Evolutionary conservation across 2,113 vertebrate species (phyloP).

Genomic region (Cyrtonyx montezumae): DNA sequence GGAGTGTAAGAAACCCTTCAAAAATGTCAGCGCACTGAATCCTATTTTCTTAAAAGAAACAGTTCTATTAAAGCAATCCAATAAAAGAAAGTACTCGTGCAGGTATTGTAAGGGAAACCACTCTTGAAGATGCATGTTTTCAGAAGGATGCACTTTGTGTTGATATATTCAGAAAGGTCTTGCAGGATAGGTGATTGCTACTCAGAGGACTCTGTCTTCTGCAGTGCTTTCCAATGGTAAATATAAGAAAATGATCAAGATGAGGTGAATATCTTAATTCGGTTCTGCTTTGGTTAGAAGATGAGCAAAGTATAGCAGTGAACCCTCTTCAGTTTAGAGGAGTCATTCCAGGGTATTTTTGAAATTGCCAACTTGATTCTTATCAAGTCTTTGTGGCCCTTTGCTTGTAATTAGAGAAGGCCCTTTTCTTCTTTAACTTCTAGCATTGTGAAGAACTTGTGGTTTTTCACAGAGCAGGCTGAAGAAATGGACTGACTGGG

Average conservation of each 20-base stretch:
- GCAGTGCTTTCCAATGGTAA: background rate
- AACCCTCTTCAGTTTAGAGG: background rate
- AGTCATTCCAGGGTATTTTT: background rate
- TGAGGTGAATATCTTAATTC: background rate
- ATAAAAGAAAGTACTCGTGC: background rate
- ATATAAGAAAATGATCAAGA: background rate
- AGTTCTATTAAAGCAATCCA: background rate
- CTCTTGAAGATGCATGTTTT: background rate
- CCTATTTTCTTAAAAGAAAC: background rate
- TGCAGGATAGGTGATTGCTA: background rate
- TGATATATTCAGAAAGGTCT: background rate
- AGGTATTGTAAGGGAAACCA: background rate
- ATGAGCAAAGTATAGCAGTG: fast-evolving
- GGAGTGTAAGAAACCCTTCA: background rate
- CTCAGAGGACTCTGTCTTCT: background rate
- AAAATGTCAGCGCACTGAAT: background rate
- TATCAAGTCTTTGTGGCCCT: background rate
- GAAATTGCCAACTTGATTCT: background rate
- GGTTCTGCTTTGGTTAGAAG: background rate
- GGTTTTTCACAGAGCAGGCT: conserved; percentile 18
- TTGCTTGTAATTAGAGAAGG: background rate
- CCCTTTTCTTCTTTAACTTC: background rate
- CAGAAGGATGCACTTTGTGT: background rate
- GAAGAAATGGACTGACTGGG: background rate
- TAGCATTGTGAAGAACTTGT: background rate